Conservation (phyloP, 2,113 vertebrate species). For the Zosterops hypoxanthus region DNA sequence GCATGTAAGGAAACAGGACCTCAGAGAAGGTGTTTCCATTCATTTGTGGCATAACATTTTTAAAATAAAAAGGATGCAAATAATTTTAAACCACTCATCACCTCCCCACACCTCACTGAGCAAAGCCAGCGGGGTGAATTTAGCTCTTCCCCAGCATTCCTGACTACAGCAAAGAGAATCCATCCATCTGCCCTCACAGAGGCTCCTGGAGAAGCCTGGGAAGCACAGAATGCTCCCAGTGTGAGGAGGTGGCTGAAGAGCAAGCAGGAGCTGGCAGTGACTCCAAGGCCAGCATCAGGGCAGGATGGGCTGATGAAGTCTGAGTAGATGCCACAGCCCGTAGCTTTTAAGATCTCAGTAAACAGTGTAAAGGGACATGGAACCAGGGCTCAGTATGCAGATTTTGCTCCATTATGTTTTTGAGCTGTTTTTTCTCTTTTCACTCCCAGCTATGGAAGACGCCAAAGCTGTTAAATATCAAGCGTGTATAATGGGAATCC, state of each 20-base stretch:
- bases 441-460: conserved; percentile 43
- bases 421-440: conserved; percentile 35
- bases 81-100: background rate
- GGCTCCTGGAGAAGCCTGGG: too few relatives aligned
- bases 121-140: background rate
- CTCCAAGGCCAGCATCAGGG: conserved; percentile 72
- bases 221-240: background rate
- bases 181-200: background rate
- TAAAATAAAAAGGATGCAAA: background rate
- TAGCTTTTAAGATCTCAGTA: conserved; percentile 65
- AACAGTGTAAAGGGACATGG: conserved; percentile 65
- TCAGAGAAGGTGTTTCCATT: background rate
- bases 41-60: background rate
- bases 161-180: background rate
- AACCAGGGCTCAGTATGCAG: conserved; percentile 37
- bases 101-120: background rate
- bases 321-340: conserved; percentile 79
- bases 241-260: background rate
- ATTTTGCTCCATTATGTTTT: conserved; percentile 11
- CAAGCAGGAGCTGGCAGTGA: background rate
- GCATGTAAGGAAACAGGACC: background rate
- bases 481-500: conserved; percentile 53
- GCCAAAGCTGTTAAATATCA: conserved; percentile 37
- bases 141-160: background rate
- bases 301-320: conserved; percentile 72